Evolutionary conservation across 2,797 vertebrate species (phyloP).

Genomic region (Malacoctenus gilli): DNA sequence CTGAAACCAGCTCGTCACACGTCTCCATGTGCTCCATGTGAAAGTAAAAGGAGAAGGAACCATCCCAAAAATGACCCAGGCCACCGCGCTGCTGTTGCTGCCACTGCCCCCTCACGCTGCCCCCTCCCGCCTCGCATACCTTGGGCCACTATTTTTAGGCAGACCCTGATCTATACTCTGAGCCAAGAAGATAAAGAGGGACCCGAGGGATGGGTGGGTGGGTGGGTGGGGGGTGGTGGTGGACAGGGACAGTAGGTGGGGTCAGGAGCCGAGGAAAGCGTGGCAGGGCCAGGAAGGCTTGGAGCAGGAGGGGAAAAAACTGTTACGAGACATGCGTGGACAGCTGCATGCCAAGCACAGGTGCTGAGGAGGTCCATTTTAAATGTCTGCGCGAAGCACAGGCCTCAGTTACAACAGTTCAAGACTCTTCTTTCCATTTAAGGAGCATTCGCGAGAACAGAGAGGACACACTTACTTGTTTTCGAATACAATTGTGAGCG

Average conservation of each 20-base stretch:
- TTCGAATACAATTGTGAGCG: slow-evolving; percentile 93
- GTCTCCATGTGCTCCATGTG: slow-evolving; percentile 38
- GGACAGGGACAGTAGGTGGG: slow-evolving; percentile 36
- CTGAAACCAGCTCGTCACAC: too few relatives aligned
- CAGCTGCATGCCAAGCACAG: slow-evolving; percentile 75
- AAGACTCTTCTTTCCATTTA: background rate
- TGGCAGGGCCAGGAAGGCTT: slow-evolving; percentile 30
- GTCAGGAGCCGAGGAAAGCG: slow-evolving; percentile 36
- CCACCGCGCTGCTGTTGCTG: slow-evolving; percentile 45
- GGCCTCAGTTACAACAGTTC: slow-evolving; percentile 9
- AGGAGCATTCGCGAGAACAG: background rate
- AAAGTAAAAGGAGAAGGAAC: slow-evolving; percentile 52
- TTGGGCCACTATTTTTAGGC: slow-evolving; percentile 80
- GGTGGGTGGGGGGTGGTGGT: slow-evolving; percentile 12
- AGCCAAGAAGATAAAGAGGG: slow-evolving; percentile 69
- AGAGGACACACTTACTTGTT: slow-evolving; percentile 89
- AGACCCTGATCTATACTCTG: slow-evolving; percentile 41
- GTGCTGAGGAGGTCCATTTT: slow-evolving; percentile 59
- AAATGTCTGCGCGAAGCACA: too few relatives aligned
- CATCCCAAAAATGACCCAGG: slow-evolving; percentile 67
- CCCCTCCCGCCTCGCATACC: slow-evolving; percentile 70
- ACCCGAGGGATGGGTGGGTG: slow-evolving; percentile 23
- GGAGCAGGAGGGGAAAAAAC: slow-evolving; percentile 43
- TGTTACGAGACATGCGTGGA: slow-evolving; percentile 55
- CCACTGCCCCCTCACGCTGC: slow-evolving; percentile 45